These are phyloP conservation scores for Whitmania pigra DNA, from an alignment of 1,140 invertebrate genomes.

Conservation along the genomic window DNA sequence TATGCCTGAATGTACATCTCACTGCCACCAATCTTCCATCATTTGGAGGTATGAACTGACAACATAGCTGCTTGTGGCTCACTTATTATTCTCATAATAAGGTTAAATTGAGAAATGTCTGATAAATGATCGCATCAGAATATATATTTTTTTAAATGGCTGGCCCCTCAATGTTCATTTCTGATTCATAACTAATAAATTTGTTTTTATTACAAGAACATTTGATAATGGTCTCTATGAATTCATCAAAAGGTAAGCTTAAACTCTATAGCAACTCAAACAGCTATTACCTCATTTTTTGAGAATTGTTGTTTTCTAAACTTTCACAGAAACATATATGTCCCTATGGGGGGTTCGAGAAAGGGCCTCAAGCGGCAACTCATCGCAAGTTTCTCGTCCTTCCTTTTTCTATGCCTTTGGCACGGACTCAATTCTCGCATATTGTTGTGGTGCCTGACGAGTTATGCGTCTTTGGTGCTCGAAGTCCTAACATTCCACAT, in stretches of 20 bases:
- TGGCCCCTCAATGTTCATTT: too few relatives aligned
- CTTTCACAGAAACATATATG: background rate
- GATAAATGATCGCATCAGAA: too few relatives aligned
- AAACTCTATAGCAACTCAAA: too few relatives aligned
- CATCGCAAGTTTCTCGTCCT: background rate
- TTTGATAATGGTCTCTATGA: background rate
- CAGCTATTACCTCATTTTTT: too few relatives aligned
- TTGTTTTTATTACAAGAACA: background rate
- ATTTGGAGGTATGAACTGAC: background rate
- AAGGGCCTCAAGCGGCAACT: background rate
- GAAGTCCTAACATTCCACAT: background rate
- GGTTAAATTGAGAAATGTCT: too few relatives aligned
- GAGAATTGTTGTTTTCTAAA: too few relatives aligned
- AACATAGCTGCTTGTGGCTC: too few relatives aligned
- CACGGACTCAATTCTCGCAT: background rate
- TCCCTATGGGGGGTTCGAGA: background rate
- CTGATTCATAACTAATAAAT: too few relatives aligned
- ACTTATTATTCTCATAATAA: too few relatives aligned
- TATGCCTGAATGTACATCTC: background rate
- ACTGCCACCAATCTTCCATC: background rate
- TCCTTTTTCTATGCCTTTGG: constrained; percentile 1
- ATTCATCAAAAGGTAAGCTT: constrained; percentile 1
- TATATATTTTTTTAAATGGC: too few relatives aligned
- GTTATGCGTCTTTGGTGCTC: background rate
- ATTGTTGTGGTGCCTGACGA: background rate